Percentiles rank a stretch among this genome's conserved stretches.
phyloP scores from a whole-genome alignment of 2,797 vertebrate species.

The Scolopax rusticola region DNA sequence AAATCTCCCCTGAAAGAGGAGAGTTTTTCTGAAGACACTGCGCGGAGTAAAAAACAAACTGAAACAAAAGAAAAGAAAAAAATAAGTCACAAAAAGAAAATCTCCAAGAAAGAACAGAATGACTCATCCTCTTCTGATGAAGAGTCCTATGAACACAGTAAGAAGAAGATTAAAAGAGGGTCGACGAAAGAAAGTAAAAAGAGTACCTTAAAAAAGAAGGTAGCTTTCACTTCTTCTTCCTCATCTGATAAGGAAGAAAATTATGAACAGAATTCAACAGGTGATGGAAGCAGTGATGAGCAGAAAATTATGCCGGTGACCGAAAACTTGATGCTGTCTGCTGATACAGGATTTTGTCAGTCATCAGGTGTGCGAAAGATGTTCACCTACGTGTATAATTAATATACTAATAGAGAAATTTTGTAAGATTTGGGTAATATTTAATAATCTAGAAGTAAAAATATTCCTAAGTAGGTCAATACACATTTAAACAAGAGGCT shows the following conservation, averaged over 20 bases:
- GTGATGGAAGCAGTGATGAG: slow-evolving; percentile 88
- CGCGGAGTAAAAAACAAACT: slow-evolving; percentile 25
- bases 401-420: background rate
- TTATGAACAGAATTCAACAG: slow-evolving; percentile 83
- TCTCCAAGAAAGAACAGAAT: slow-evolving; percentile 60
- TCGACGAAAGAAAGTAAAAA: slow-evolving; percentile 67
- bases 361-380: slow-evolving; percentile 90
- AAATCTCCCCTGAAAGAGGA: slow-evolving; percentile 72
- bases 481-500: accelerated
- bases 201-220: slow-evolving; percentile 63
- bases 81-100: slow-evolving; percentile 75
- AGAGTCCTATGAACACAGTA: slow-evolving; percentile 73
- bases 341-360: slow-evolving; percentile 86
- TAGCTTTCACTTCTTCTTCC: slow-evolving; percentile 77
- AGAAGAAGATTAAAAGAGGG: slow-evolving; percentile 73
- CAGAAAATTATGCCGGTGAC: slow-evolving; percentile 94
- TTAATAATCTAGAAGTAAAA: background rate
- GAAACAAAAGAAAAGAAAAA: slow-evolving; percentile 78
- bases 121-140: slow-evolving; percentile 80
- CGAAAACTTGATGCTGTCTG: slow-evolving; percentile 83
- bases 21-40: slow-evolving; percentile 61
- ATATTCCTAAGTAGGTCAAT: background rate
- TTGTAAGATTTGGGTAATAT: background rate
- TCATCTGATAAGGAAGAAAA: slow-evolving; percentile 86
- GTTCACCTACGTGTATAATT: background rate